A percentile compares a stretch with the other conserved stretches of the same genome.
Evolutionary conservation across 2,797 vertebrate species (phyloP).

Genomic region (Rhinichthys osculus): DNA sequence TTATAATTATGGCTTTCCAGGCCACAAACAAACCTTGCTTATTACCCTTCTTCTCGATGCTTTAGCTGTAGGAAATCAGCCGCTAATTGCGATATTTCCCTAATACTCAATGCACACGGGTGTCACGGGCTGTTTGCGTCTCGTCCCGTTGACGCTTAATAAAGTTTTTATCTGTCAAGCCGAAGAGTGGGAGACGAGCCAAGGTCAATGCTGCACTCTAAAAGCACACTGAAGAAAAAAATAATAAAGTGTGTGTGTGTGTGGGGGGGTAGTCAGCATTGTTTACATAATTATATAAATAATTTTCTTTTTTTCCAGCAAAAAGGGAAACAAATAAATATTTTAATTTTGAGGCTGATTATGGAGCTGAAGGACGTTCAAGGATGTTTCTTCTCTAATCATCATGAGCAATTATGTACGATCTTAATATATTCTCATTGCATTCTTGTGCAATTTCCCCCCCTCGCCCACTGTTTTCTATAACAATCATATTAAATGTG

Average conservation of each 20-base stretch:
- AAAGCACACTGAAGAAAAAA: conserved; percentile 52
- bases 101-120: conserved; percentile 63
- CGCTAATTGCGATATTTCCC: conserved; percentile 77
- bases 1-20: conserved; percentile 74
- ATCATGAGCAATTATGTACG: conserved; percentile 75
- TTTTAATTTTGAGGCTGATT: conserved; percentile 74
- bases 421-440: conserved; percentile 71
- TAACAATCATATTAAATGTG: conserved; percentile 72
- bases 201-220: conserved; percentile 71
- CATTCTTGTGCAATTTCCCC: conserved; percentile 61
- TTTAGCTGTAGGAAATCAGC: conserved; percentile 65
- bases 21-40: conserved; percentile 76
- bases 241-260: no score
- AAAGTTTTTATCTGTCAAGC: conserved; percentile 76
- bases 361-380: conserved; percentile 77
- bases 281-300: conserved; percentile 80
- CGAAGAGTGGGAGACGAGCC: conserved; percentile 64
- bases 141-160: conserved; percentile 71
- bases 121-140: conserved; percentile 71
- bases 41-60: conserved; percentile 66
- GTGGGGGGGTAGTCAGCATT: conserved; percentile 60
- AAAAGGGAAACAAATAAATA: conserved; percentile 71
- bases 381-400: conserved; percentile 74
- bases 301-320: conserved; percentile 66
- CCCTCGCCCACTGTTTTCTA: conserved; percentile 62